phyloP scores from a whole-genome alignment of 92 coral and sea anemone genomes.

The Heliopora coerulea region DNA sequence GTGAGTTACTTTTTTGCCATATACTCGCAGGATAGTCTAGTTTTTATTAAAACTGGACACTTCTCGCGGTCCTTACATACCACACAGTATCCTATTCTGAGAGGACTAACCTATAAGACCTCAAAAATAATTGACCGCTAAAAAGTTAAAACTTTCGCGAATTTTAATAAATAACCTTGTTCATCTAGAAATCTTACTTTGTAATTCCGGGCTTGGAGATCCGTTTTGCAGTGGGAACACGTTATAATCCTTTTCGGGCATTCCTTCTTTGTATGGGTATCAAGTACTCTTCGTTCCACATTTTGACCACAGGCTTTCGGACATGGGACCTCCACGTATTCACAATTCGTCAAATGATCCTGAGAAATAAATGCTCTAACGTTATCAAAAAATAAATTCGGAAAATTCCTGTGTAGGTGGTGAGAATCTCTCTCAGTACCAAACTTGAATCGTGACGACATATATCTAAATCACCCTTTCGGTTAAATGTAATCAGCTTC shows the following conservation, averaged over 20 bases:
- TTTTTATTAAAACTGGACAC: no score
- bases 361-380: not conserved
- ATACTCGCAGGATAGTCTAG: not conserved
- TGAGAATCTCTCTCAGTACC: no score
- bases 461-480: no score
- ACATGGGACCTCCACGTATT: slow-evolving; percentile 57
- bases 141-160: no score
- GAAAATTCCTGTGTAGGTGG: slow-evolving; percentile 1
- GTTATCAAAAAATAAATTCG: not conserved
- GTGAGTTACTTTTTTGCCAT: not conserved
- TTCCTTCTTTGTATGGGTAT: slow-evolving; percentile 53
- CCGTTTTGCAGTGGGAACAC: slow-evolving; percentile 54
- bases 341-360: slow-evolving; percentile 64
- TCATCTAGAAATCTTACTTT: slow-evolving; percentile 47
- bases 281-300: slow-evolving; percentile 48
- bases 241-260: slow-evolving; percentile 58
- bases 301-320: slow-evolving; percentile 63
- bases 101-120: no score
- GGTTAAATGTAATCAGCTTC: not conserved
- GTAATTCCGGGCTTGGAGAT: slow-evolving; percentile 33
- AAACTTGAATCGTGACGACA: no score
- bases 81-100: no score
- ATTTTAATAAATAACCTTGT: not conserved
- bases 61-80: no score
- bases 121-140: no score